Evolutionary conservation across 2,113 vertebrate genomes (phyloP), one percentile per base, ranked within the genome.

Genomic region (Toxotes jaculatrix): DNA sequence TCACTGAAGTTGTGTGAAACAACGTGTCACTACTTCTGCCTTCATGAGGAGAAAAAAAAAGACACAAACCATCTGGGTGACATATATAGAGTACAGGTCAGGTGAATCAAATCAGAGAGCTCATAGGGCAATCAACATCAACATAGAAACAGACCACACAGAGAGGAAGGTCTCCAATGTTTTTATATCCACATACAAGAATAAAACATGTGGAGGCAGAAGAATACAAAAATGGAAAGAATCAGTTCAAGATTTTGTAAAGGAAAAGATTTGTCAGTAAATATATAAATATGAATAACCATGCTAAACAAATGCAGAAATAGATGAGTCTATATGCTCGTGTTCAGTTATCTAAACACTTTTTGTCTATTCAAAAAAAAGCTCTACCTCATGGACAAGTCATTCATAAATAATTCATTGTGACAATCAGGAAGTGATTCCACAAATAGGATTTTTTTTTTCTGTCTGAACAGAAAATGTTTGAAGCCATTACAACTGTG

Each of bases 351-450:
- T 47, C 7, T 7, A 10, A 19, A 71, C 68, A 42, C 3, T 71
- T 57, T 40, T 7, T 40, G 14, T 71, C n/a, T 71, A 12, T 10
- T 57, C 23, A 31, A 13, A n/a, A 42, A 42, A 53, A 49, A 49
- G 45, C 45, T 49, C 3, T 49, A 17, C 6, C 21, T 11, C 51
- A 23, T 23, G 1, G 9, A 56, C n/a, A 70, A 70, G 51, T 71
- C 57, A 31, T 43, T 43, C 53, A 70, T 43, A 57, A 43, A 57
- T 43, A 32, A 56, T 70, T 56, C 34, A 36, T 42, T 64, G 45
- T 49, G 45, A 49, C 45, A 49, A n/a, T 53, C 51, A n/a, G 19
- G 51, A 53, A n/a, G n/a, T n/a, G 7, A 53, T 53, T n/a, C 9
- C 17, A n/a, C 8, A n/a, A 53, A n/a, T n/a, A 53, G 51, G 19